Evolutionary conservation across 1,140 invertebrate species (phyloP), one percentile per base, ranked within the genome.

Genomic region (Heliothis virescens): DNA sequence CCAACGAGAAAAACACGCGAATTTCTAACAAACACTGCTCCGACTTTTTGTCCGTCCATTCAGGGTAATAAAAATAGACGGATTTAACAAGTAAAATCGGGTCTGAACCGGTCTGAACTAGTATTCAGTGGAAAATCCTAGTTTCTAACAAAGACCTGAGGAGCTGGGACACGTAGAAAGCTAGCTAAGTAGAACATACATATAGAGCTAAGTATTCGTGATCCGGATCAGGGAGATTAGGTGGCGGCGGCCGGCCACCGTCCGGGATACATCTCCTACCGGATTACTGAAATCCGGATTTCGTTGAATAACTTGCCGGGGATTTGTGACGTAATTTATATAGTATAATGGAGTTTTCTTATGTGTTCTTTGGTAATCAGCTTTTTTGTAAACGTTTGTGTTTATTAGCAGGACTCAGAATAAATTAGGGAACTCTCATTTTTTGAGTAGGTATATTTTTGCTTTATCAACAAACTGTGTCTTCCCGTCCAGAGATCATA

Each of bases 241-340:
- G 88, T 79, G 85, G 81, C 85, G 81, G 86, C 86, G 87, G 87
- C 89, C 88, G 88, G 87, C 89, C 89, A 89, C 85, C 79, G 86
- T 72, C 86, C 87, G 87, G 86, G 86, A 89, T 88, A 91, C 89
- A 90, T 91, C 90, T 90, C 87, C 86, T 79, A 87, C 85, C 83
- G 86, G 91, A 91, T 91, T 92, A 92, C 87, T 83, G 77, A 59
- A 83, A 92, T 90, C 88, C 91, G 90, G 88, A 91, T 92, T 91
- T 91, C 86, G 87, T 89, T 87, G 89, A 92, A 92, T 90, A 91
- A 90, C 88, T 90, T 86, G 86, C 83, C 60, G 69, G 74, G 87
- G 84, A 87, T 87, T 90, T 87, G 79, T 85, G 29, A 79, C 76
- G 82, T 88, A 86, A 89, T 88, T 83, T 81, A 82, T 71, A 83